These are phyloP conservation scores for Aspidiotus rigidus DNA, from an alignment of 2,888 invertebrate genomes.

Conservation along the genomic window DNA sequence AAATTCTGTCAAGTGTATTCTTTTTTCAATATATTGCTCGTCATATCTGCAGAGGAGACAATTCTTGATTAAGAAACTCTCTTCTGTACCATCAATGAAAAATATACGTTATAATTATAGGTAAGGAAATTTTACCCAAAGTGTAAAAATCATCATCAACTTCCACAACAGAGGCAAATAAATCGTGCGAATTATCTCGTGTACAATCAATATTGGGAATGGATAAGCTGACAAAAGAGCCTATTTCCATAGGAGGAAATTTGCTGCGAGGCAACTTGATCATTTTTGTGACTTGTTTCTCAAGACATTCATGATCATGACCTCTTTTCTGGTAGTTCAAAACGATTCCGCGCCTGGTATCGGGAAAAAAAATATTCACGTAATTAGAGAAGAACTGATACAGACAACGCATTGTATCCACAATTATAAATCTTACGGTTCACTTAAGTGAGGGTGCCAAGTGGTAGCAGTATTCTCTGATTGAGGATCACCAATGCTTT, in stretches of 20 bases:
- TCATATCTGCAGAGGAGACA: neutral
- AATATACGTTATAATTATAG: too few relatives aligned
- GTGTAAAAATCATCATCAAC: neutral
- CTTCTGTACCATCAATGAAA: too few relatives aligned
- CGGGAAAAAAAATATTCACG: neutral
- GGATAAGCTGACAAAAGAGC: neutral
- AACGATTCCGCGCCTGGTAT: neutral
- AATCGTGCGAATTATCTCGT: neutral
- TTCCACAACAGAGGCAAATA: neutral
- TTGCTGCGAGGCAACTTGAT: slow-evolving; percentile 1
- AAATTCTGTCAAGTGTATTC: neutral
- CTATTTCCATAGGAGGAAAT: neutral
- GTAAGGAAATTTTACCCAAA: neutral
- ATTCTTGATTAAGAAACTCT: neutral
- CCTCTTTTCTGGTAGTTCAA: neutral
- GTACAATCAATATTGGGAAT: slow-evolving; percentile 1
- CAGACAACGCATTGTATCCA: too few relatives aligned
- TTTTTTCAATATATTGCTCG: neutral
- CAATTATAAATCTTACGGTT: neutral
- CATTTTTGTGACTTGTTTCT: neutral
- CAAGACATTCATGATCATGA: neutral
- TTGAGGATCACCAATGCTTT: neutral
- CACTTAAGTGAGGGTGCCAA: neutral
- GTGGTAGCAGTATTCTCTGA: neutral
- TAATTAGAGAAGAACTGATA: too few relatives aligned